Evolutionary conservation across 2,888 invertebrate species (phyloP).

Genomic region (Phortica okadai): DNA sequence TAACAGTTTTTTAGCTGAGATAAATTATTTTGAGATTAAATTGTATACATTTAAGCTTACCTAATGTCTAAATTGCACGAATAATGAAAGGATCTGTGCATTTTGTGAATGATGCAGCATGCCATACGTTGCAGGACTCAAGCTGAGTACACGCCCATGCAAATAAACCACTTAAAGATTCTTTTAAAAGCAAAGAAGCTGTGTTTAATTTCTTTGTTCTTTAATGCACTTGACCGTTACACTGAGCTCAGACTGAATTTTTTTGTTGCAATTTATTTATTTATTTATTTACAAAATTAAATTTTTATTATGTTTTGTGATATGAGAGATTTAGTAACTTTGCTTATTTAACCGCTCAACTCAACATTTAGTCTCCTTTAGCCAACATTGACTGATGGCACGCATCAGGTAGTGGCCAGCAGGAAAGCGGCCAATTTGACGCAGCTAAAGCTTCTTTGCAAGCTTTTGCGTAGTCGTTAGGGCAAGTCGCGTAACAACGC

Average conservation of each 20-base stretch:
- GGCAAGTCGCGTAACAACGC: neutral
- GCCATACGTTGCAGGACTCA: slow-evolving; percentile 51
- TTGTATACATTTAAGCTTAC: neutral
- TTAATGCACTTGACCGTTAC: too few relatives aligned
- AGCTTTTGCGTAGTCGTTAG: neutral
- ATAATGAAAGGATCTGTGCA: neutral
- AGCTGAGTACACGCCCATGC: slow-evolving; percentile 46
- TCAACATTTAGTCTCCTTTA: slow-evolving; percentile 67
- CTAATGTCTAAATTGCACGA: neutral
- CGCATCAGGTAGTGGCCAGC: slow-evolving; percentile 69
- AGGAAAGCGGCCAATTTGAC: neutral
- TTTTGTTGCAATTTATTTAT: too few relatives aligned
- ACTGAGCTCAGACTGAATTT: too few relatives aligned
- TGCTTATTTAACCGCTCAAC: slow-evolving; percentile 74
- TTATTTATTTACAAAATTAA: too few relatives aligned
- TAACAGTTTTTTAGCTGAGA: neutral
- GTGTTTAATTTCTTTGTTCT: too few relatives aligned
- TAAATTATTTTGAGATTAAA: too few relatives aligned
- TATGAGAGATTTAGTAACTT: slow-evolving; percentile 45
- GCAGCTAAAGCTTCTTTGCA: neutral
- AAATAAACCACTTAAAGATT: neutral
- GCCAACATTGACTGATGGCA: slow-evolving; percentile 72
- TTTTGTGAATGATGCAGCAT: neutral
- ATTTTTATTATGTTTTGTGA: slow-evolving; percentile 54
- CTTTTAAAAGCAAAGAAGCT: too few relatives aligned